Percentiles rank a stretch among this genome's conserved stretches.
These are phyloP conservation scores for Apogon hyalosoma DNA, from an alignment of 2,797 vertebrate species.

Conservation along the genomic window DNA sequence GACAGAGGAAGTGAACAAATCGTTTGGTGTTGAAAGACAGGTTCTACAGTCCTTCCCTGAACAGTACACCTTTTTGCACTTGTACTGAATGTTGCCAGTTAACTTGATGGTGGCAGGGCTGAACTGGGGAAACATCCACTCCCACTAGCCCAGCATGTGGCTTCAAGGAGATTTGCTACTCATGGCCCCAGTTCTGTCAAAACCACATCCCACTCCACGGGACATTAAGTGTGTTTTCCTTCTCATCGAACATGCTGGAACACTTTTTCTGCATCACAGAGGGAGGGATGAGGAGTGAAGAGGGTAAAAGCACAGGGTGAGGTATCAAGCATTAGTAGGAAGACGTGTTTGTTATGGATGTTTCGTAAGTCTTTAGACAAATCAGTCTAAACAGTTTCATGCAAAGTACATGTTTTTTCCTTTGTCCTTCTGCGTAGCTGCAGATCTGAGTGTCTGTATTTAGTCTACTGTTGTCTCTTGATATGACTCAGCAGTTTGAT, in stretches of 20 bases:
- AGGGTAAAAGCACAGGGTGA: neutral
- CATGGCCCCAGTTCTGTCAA: constrained; percentile 43
- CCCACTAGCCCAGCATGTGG: neutral
- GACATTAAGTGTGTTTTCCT: constrained; percentile 28
- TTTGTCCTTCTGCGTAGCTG: neutral
- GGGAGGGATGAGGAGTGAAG: constrained; percentile 5
- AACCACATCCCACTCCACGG: constrained; percentile 12
- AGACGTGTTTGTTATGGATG: no score
- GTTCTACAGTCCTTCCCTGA: neutral
- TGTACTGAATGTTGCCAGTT: neutral
- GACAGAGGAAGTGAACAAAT: no score
- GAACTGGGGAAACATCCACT: neutral
- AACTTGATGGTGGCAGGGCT: neutral
- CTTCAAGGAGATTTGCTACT: constrained; percentile 27
- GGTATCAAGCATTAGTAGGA: no score
- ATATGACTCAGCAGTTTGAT: constrained; percentile 48
- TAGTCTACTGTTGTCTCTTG: neutral
- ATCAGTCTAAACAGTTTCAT: no score
- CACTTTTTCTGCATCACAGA: constrained; percentile 37
- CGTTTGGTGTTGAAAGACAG: no score
- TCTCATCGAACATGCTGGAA: constrained; percentile 31
- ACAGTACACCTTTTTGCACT: neutral
- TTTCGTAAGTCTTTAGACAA: no score
- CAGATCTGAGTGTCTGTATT: neutral
- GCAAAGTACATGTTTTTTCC: no score